Base-by-base conservation (phyloP, 2,113 vertebrate genomes). In the Engraulis encrasicolus region DNA sequence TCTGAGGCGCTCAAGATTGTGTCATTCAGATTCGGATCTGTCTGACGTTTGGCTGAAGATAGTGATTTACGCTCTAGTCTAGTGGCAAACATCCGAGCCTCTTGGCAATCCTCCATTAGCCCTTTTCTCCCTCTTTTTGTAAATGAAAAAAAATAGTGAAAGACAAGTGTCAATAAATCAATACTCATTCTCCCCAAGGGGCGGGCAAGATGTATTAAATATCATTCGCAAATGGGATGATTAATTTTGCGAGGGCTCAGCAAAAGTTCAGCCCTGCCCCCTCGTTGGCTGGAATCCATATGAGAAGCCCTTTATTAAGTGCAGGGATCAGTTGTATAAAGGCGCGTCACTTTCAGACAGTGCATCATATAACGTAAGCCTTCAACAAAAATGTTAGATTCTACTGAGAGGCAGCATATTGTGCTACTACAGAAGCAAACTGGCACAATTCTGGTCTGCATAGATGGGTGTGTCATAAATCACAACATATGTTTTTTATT, bases 121-220 rank as follows among this genome's bases (percentile, higher is more conserved):
- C n/a, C 20, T 78, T 27, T 78, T 6, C 5, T 66, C 12, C 40
- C 40, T 74, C 27, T 31, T 71, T 34, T 12, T 0, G 58, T 11
- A 15, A 20, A 19, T 17, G 52, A 20, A 17, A 36, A 74, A 74
- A 74, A 74, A 74, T 34, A 31, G 45, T 54, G 52, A 81, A 82
- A 83, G 54, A 74, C 85, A 84, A 66, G 52, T 34, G 40, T 83
- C 81, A 78, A 85, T 88, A 82, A 88, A 82, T 83, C 85, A 81
- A 83, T 86, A 88, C 48, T 38, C 14, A 88, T 37, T 38, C 17
- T 86, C 85, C 66, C 74, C 81, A n/a, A 77, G 18, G 31, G 66
- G 23, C 27, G 50, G 40, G 78, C 71, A 50, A 45, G 66, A 82
- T 86, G 58, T 86, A 71, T 81, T 81, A 84, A 49, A 80, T 84